Percentiles rank a stretch among this genome's conserved stretches.
Conservation (phyloP, 2,113 vertebrate genomes). For the Pseudorectes ferrugineus region DNA sequence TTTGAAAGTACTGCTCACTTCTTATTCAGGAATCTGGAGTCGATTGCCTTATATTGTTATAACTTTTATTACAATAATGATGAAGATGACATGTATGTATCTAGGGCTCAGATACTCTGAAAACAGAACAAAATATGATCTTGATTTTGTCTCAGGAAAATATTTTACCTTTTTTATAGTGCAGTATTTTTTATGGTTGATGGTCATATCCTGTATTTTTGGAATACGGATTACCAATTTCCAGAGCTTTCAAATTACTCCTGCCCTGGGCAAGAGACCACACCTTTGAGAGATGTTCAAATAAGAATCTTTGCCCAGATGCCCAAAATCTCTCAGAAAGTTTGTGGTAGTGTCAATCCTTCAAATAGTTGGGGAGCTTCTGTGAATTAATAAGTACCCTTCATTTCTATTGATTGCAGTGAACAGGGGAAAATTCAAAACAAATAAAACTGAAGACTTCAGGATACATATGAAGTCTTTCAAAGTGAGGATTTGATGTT, state of each 20-base stretch:
- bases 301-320: neutral
- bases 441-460: neutral
- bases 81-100: neutral
- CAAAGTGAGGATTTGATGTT: neutral
- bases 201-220: neutral
- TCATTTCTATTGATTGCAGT: neutral
- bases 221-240: neutral
- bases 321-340: neutral
- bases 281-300: neutral
- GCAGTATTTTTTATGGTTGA: neutral
- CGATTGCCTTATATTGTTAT: neutral
- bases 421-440: neutral
- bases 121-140: neutral
- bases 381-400: neutral
- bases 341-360: neutral
- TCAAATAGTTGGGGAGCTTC: neutral
- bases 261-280: neutral
- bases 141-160: neutral
- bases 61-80: neutral
- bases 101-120: neutral
- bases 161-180: neutral
- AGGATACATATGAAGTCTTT: neutral
- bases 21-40: neutral
- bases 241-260: neutral
- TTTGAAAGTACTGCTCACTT: neutral